Base-by-base conservation (phyloP, 1,140 invertebrate species). In the Pentalonia nigronervosa region DNA sequence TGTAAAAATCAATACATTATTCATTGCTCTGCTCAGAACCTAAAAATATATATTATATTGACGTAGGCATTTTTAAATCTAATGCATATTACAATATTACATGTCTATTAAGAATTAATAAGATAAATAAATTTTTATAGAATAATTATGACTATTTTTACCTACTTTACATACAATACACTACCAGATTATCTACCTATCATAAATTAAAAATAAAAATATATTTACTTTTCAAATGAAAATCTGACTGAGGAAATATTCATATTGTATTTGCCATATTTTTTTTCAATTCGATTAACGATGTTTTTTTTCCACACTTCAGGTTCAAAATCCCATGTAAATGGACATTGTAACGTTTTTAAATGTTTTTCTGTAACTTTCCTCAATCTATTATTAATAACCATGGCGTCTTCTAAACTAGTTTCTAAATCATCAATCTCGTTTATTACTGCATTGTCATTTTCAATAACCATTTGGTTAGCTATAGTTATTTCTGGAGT, bases 211-310 rank as follows among this genome's bases (percentile, higher is more conserved):
- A n/a, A 53, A 21, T 21, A 20, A 53, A 83, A 84, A 45, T 48
- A 48, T 87, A 48, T 21, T 83, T 48, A 91, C 90, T 50, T 91
- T 91, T 91, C 90, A 21, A 91, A 48, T 34, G 90, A 91, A 83
- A 91, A 91, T 41, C 7, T 53, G 45, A 36, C 25, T 23, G 90
- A n/a, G 9, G 41, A 34, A 11, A 83, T 83, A 36, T 91, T 76
- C 67, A 11, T 83, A 50, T 48, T 34, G 41, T 34, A 81, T 23
- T 34, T 47, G 30, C 90, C 90, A 36, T 91, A 83, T 50, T 91
- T 83, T 23, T 83, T 48, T 83, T 91, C 47, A 14, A 91, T 50
- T 30, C 76, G 76, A 48, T 48, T 36, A 4, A 50, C 20, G 3
- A 91, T 23, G 8, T 83, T 53, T 30, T 21, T 41, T 20, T 91